phyloP scores from a whole-genome alignment of 2,888 invertebrate genomes.

The Scaptodrosophila latifasciaeformis region DNA sequence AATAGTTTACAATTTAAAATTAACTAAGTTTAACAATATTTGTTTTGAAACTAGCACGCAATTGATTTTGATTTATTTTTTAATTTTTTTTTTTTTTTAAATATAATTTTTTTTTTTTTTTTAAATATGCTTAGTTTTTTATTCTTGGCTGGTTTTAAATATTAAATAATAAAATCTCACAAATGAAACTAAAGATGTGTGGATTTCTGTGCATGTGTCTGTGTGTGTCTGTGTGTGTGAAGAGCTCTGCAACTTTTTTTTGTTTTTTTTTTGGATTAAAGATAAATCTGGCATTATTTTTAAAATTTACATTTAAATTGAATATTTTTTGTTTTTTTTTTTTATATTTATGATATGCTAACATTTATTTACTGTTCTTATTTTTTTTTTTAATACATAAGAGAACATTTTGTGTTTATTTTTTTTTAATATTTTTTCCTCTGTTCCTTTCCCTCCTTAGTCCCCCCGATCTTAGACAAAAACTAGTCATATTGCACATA shows the following conservation, averaged over 20 bases:
- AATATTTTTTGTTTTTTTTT: conserved; percentile 1
- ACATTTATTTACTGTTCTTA: conserved; percentile 46
- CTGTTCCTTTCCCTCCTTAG: conserved; percentile 39
- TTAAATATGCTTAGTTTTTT: too few relatives aligned
- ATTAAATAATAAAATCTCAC: conserved; percentile 29
- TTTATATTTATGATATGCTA: conserved; percentile 54
- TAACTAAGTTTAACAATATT: conserved; percentile 54
- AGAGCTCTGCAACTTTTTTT: too few relatives aligned
- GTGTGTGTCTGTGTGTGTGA: too few relatives aligned
- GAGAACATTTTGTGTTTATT: neutral
- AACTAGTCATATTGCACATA: conserved; percentile 77
- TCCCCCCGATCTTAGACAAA: conserved; percentile 45
- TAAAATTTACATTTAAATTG: neutral
- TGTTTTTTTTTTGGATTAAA: conserved; percentile 32
- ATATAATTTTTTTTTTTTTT: too few relatives aligned
- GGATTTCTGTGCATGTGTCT: conserved; percentile 7
- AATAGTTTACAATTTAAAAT: too few relatives aligned
- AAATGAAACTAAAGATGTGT: conserved; percentile 22
- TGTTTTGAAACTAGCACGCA: conserved; percentile 54
- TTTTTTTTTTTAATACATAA: neutral
- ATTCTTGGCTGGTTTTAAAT: too few relatives aligned
- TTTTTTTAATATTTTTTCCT: conserved; percentile 57
- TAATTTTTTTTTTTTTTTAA: too few relatives aligned
- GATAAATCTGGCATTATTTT: conserved; percentile 33
- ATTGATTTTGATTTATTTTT: too few relatives aligned